Conservation (phyloP, 2,797 vertebrate species). For the Aeoliscus strigatus region DNA sequence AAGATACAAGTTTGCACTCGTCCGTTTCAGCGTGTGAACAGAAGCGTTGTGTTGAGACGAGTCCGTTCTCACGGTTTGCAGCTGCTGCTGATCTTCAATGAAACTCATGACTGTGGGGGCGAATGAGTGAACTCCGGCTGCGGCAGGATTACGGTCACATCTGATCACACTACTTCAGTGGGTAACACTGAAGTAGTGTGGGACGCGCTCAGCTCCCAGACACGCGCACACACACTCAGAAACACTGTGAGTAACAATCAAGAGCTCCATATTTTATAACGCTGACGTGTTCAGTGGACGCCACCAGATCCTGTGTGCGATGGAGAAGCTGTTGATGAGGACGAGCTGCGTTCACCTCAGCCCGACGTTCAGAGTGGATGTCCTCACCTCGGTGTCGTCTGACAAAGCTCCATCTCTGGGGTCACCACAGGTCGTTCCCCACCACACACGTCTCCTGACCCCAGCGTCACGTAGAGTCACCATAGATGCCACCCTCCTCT, state of each 20-base stretch:
- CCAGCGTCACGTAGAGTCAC: conserved; percentile 49
- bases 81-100: conserved; percentile 31
- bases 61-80: too few species aligned
- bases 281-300: conserved; percentile 24
- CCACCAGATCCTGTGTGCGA: too few species aligned
- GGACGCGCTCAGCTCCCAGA: conserved; percentile 26
- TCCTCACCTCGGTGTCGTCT: conserved; percentile 57
- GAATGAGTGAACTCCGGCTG: conserved; percentile 19
- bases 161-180: conserved; percentile 26
- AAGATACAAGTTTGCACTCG: too few species aligned
- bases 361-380: conserved; percentile 53
- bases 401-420: too few species aligned
- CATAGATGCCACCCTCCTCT: conserved; percentile 27
- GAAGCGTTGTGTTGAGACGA: too few species aligned
- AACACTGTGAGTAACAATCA: too few species aligned
- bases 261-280: conserved; percentile 29
- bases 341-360: conserved; percentile 36
- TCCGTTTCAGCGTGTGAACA: too few species aligned
- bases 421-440: too few species aligned
- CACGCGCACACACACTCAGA: not conserved
- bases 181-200: conserved; percentile 44
- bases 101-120: conserved; percentile 47
- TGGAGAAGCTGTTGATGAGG: conserved; percentile 29
- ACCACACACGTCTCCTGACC: conserved; percentile 38
- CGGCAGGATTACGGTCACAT: conserved; percentile 44